These are phyloP conservation scores for Parauchenoglanis punctatus DNA, from an alignment of 2,797 vertebrate genomes.

Conservation along the genomic window DNA sequence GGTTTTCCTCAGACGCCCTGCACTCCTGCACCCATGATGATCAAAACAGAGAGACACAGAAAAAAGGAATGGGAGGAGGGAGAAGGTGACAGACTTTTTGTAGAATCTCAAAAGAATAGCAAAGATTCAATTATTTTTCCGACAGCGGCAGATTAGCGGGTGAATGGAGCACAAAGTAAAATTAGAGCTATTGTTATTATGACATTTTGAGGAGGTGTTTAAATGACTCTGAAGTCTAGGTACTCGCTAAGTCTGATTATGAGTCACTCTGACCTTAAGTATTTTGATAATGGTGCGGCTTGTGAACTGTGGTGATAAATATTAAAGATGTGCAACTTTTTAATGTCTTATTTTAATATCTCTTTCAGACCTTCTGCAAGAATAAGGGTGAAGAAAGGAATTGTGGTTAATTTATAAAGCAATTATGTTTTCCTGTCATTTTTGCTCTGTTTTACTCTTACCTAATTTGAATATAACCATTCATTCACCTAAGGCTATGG, in stretches of 20 bases:
- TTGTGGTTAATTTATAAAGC: neutral
- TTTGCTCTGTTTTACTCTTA: neutral
- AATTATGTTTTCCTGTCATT: neutral
- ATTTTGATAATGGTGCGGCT: neutral
- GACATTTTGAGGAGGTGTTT: slow-evolving; percentile 19
- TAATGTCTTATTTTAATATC: neutral
- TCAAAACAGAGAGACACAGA: slow-evolving; percentile 37
- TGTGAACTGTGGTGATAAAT: neutral
- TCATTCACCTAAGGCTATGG: neutral
- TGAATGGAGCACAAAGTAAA: neutral
- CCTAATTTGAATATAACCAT: neutral
- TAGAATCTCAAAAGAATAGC: neutral
- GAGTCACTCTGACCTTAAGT: neutral
- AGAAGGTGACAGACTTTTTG: neutral
- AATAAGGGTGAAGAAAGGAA: neutral
- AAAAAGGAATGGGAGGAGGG: neutral
- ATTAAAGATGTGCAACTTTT: neutral
- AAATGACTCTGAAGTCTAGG: slow-evolving; percentile 10
- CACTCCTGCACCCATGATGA: neutral
- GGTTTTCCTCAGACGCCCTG: slow-evolving; percentile 28
- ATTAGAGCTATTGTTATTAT: neutral
- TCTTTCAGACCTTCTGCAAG: neutral
- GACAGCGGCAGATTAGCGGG: neutral
- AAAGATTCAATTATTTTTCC: neutral
- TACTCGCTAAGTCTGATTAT: neutral